Evolutionary conservation across 2,113 vertebrate genomes (phyloP), one percentile per base, ranked within the genome.

Genomic region (Gallinago media): DNA sequence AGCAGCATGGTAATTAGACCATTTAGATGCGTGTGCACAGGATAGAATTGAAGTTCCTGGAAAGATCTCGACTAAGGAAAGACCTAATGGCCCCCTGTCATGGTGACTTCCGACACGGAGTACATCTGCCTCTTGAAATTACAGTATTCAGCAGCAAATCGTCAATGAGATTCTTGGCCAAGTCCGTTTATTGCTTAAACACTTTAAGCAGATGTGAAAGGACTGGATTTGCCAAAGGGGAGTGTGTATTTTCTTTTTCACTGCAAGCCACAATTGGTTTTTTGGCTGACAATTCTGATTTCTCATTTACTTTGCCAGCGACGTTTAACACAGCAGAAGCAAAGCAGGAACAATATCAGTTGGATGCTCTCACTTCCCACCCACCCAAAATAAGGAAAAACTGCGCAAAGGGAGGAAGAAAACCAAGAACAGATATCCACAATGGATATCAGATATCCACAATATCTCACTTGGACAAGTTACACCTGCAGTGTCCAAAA

Each of bases 281-380:
- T 86, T 56, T 95, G 94, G 82, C 82, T 89, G 82, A 55, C 62
- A 76, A 47, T 84, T 90, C 70, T 40, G 50, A 83, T 74, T 88
- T 68, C 71, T 84, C 79, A 11, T 47, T 71, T 55, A 56, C 76
- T 83, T 67, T 85, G 82, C 82, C 88, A 79, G 66, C 76, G 73
- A 59, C 0, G 0, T 59, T 88, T 32, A 88, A 72, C 34, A 32
- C 23, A 61, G 70, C 29, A 61, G 66, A 89, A 75, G 49, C 49
- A 83, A 78, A 79, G 70, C 20, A 66, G 38, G 31, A 49, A 73
- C 22, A 36, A 65, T 40, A 22, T 47, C 66, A 80, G 72, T 32
- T 46, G 66, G 71, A 82, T 42, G 34, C 38, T 94, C 20, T 65
- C 36, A 18, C 25, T 56, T 44, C 47, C 47, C 12, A 0, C 74